These are phyloP conservation scores for Grammomys surdaster DNA, from an alignment of 2,113 vertebrate species.

Conservation along the genomic window DNA sequence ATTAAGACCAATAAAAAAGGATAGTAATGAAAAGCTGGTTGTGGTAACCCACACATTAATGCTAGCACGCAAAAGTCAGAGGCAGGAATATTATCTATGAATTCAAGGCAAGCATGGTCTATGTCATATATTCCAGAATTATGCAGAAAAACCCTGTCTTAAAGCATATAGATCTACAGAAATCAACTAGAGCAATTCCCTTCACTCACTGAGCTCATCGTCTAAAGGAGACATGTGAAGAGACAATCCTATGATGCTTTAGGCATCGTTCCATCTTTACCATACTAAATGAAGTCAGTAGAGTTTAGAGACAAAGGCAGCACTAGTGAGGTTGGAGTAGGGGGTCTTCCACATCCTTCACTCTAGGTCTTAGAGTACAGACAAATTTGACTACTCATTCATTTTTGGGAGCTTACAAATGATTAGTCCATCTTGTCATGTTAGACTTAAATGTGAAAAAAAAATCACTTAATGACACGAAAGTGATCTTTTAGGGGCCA, in stretches of 20 bases:
- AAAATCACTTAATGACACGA: not conserved
- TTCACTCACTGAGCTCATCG: not conserved
- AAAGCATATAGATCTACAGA: not conserved
- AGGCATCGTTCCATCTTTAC: not conserved
- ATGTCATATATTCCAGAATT: not conserved
- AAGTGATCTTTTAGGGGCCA: conserved; percentile 6
- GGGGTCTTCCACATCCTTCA: conserved; percentile 21
- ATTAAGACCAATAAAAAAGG: not conserved
- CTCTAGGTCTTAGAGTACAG: not conserved
- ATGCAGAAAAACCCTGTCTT: not conserved
- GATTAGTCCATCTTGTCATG: not conserved
- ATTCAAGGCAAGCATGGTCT: not conserved
- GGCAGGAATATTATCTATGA: not conserved
- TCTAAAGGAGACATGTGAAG: not conserved
- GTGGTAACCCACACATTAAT: not conserved
- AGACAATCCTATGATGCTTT: not conserved
- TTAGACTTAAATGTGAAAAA: conserved; percentile 36
- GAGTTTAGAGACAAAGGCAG: not conserved
- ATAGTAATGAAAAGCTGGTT: too few relatives aligned
- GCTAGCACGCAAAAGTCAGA: not conserved
- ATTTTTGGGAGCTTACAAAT: conserved; percentile 3
- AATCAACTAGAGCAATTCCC: not conserved
- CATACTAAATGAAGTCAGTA: not conserved
- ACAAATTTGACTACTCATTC: not conserved
- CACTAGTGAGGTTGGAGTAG: not conserved